Percentiles rank a stretch among this genome's conserved stretches.
phyloP scores from a whole-genome alignment of 2,113 vertebrate genomes.

The Rallus limicola region DNA sequence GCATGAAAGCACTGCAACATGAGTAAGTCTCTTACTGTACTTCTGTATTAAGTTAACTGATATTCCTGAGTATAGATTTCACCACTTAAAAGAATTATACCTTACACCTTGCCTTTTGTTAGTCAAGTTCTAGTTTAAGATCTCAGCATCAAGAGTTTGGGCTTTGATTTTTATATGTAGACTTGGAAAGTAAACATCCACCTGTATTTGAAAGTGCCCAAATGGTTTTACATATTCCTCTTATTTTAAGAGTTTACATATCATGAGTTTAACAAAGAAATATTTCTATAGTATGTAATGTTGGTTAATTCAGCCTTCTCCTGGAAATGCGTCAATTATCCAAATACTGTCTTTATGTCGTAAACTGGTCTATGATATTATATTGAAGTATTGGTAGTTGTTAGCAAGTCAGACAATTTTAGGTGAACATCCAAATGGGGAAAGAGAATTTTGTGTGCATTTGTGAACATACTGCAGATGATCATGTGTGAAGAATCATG shows the following conservation, averaged over 20 bases:
- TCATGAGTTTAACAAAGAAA: neutral
- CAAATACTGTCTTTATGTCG: neutral
- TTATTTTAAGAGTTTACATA: neutral
- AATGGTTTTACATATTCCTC: rapidly evolving
- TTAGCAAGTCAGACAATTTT: neutral
- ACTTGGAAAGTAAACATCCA: neutral
- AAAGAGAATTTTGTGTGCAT: neutral
- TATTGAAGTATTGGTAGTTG: neutral
- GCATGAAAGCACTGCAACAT: neutral
- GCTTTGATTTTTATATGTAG: neutral
- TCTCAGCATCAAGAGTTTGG: neutral
- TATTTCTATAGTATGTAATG: neutral
- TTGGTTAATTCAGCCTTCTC: neutral
- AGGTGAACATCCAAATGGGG: neutral
- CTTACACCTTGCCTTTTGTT: neutral
- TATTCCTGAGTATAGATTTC: neutral
- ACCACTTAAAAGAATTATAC: neutral
- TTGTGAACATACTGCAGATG: neutral
- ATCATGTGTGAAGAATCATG: neutral
- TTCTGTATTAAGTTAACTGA: neutral
- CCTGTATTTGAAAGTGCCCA: neutral
- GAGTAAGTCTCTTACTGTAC: neutral
- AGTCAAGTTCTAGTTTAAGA: neutral
- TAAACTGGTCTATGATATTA: neutral
- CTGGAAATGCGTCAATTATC: neutral